Base-by-base conservation (phyloP, 1,140 invertebrate genomes). In the Arion vulgaris region DNA sequence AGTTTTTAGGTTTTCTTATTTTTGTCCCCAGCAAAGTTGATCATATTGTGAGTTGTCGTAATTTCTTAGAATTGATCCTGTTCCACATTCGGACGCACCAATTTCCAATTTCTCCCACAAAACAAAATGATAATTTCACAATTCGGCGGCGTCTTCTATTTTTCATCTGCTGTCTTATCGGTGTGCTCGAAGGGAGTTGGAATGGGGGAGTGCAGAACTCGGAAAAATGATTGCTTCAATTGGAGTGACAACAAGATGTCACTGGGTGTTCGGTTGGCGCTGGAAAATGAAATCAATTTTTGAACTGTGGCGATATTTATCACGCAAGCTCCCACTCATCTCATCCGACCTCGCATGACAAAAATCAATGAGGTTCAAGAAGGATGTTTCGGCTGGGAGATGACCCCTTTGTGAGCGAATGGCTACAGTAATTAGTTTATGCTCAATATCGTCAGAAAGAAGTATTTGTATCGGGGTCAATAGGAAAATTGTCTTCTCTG, bases 171-270 rank as follows among this genome's bases (percentile, higher is more conserved):
- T 41, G 11, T 49, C 41, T 45, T 13, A 45, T 13, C 17, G 57
- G 11, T 15, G 28, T 26, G 28, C 15, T 36, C 13, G 69, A 32
- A n/a, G 69, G 69, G 34, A 32, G 2, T 13, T 2, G 38, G 69
- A 17, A 39, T 15, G 69, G 34, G 19, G n/a, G 69, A n/a, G 34
- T 71, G 69, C 11, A 26, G 51, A 32, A 38, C 11, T 13, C 15
- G 9, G 41, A 19, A 13, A 77, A 77, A 77, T 77, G 75, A 77
- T 77, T 77, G 75, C 75, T 77, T 77, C 75, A 77, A 77, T 77
- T 77, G 75, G 51, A 62, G 75, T 62, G 75, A 77, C 75, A 72
- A 66, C 49, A 66, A 77, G 75, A 32, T 57, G 49, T 57, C 51
- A 66, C 32, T 66, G 51, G 51, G 51, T 26, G 45, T 34, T 62